Percentiles rank a stretch among this genome's conserved stretches.
Evolutionary conservation across 1,140 invertebrate species (phyloP).

Genomic region (Rhopalosiphum padi): DNA sequence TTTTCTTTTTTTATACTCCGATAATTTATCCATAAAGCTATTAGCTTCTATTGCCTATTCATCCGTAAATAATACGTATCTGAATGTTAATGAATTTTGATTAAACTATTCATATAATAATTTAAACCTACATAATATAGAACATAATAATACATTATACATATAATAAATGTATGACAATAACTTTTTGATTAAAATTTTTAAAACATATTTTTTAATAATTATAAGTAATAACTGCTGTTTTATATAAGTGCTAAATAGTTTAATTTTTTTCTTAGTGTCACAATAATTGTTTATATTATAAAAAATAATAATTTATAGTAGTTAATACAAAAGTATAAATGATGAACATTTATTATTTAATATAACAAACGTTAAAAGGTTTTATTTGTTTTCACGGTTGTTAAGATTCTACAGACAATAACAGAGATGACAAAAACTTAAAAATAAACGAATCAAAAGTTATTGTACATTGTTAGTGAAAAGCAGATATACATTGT

Average conservation of each 20-base stretch:
- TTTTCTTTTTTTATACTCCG: neutral
- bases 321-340: neutral
- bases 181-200: neutral
- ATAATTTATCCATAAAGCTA: too few relatives aligned
- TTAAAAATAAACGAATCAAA: slow-evolving; percentile 21
- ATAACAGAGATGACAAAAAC: slow-evolving; percentile 23
- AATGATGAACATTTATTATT: neutral
- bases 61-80: neutral
- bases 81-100: neutral
- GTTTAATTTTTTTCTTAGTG: neutral
- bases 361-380: neutral
- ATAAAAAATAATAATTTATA: neutral
- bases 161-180: neutral
- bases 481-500: neutral
- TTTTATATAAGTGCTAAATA: neutral
- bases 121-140: neutral
- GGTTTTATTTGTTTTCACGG: slow-evolving; percentile 18
- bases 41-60: neutral
- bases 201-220: neutral
- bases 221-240: neutral
- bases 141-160: too few relatives aligned
- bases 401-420: neutral
- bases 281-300: neutral
- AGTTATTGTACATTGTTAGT: neutral
- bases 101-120: neutral